phyloP scores from a whole-genome alignment of 2,797 vertebrate species.

The Chrosomus eos region DNA sequence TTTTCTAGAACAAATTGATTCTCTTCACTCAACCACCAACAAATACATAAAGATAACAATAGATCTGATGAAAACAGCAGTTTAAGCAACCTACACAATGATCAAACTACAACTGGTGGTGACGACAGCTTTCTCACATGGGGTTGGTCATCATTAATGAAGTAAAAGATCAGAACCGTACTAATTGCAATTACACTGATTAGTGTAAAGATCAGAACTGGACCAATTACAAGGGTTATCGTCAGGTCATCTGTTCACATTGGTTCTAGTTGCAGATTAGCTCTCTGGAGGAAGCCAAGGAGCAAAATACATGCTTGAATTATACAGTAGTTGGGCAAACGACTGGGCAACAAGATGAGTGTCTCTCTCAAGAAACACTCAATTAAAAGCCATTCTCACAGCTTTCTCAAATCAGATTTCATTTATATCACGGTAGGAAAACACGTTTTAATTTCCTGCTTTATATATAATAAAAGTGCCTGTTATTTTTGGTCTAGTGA shows the following conservation, averaged over 20 bases:
- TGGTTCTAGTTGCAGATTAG: constrained; percentile 14
- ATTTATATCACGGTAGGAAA: neutral
- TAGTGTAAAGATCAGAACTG: constrained; percentile 49
- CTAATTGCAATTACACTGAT: constrained; percentile 50
- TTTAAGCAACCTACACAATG: constrained; percentile 16
- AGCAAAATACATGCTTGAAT: constrained; percentile 18
- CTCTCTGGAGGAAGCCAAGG: neutral
- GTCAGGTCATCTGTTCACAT: constrained; percentile 40
- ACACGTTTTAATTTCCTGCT: constrained; percentile 12
- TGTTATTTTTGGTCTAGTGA: constrained; percentile 6
- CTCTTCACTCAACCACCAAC: neutral
- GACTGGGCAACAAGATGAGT: neutral
- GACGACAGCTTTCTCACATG: neutral
- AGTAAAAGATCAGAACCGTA: constrained; percentile 49
- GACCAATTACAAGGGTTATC: constrained; percentile 57
- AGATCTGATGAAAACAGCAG: constrained; percentile 26
- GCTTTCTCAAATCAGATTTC: neutral
- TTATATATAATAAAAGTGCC: neutral
- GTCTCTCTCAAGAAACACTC: neutral
- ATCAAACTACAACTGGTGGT: constrained; percentile 22
- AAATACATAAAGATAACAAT: neutral
- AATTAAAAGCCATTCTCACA: constrained; percentile 19
- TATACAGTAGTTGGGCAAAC: constrained; percentile 5
- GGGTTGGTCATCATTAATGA: constrained; percentile 39
- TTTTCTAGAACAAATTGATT: constrained; percentile 11